Conservation (phyloP, 92 coral and sea anemone genomes). For the Porites cylindrica region DNA sequence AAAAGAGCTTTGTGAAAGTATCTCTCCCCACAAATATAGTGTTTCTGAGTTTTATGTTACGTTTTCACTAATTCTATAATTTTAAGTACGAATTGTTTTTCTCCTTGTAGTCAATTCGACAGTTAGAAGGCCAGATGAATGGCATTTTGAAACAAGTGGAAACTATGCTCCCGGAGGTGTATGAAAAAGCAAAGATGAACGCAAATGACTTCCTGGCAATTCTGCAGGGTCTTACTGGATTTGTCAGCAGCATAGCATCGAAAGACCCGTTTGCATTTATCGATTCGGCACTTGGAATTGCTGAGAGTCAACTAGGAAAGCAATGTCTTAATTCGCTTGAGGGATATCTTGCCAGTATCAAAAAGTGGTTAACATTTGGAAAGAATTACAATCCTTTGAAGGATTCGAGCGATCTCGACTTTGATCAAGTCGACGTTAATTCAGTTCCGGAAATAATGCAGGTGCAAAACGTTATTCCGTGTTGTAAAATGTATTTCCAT, state of each 20-base stretch:
- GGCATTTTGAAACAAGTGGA: background rate
- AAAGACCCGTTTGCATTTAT: background rate
- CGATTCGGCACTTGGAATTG: background rate
- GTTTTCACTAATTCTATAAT: too few relatives aligned
- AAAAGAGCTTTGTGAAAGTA: too few relatives aligned
- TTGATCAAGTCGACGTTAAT: slow-evolving; percentile 8
- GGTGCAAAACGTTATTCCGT: background rate
- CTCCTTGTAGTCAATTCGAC: background rate
- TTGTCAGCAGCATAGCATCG: background rate
- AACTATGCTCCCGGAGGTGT: background rate
- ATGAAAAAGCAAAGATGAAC: background rate
- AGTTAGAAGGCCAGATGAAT: background rate
- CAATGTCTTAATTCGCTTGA: background rate
- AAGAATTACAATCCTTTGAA: background rate
- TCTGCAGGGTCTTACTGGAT: background rate
- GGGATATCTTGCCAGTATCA: background rate
- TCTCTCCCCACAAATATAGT: too few relatives aligned
- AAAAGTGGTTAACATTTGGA: background rate
- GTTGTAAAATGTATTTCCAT: background rate
- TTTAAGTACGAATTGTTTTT: background rate
- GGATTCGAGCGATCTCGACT: slow-evolving; percentile 8
- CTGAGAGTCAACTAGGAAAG: background rate
- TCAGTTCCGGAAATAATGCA: slow-evolving; percentile 21
- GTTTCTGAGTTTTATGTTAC: too few relatives aligned
- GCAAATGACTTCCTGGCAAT: background rate